Evolutionary conservation across 2,888 invertebrate genomes (phyloP).

Genomic region (Acanthoscelides obtectus): DNA sequence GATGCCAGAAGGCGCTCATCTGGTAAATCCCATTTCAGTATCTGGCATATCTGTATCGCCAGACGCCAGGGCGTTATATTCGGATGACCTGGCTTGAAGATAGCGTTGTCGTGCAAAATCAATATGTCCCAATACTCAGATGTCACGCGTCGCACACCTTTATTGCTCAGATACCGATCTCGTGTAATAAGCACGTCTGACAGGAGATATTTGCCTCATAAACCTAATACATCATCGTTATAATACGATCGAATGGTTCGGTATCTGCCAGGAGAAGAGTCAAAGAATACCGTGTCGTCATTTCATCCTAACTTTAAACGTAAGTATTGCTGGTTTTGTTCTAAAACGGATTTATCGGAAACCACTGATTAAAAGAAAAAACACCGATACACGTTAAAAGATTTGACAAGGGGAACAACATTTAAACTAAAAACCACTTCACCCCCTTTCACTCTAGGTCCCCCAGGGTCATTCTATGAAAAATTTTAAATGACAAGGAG

Average conservation of each 20-base stretch:
- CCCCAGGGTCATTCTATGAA: too few species aligned
- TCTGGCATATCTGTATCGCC: not conserved
- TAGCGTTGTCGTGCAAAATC: not conserved
- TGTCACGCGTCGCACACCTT: not conserved
- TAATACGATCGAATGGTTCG: not conserved
- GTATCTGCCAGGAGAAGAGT: not conserved
- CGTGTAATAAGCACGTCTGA: not conserved
- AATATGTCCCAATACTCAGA: not conserved
- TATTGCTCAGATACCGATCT: not conserved
- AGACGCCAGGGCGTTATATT: not conserved
- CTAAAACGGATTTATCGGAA: too few species aligned
- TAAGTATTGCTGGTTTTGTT: too few species aligned
- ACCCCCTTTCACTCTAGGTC: too few species aligned
- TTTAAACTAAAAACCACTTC: too few species aligned
- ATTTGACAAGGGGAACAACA: too few species aligned
- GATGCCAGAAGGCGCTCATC: not conserved
- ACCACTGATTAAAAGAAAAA: too few species aligned
- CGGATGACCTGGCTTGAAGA: not conserved
- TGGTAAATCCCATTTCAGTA: not conserved
- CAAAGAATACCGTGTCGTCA: too few species aligned
- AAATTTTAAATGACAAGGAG: too few species aligned
- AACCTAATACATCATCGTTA: not conserved
- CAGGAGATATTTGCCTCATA: not conserved
- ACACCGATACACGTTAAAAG: too few species aligned
- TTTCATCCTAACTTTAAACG: too few species aligned